Conservation (phyloP, 1,140 invertebrate species). For the Diorhabda carinulata region DNA sequence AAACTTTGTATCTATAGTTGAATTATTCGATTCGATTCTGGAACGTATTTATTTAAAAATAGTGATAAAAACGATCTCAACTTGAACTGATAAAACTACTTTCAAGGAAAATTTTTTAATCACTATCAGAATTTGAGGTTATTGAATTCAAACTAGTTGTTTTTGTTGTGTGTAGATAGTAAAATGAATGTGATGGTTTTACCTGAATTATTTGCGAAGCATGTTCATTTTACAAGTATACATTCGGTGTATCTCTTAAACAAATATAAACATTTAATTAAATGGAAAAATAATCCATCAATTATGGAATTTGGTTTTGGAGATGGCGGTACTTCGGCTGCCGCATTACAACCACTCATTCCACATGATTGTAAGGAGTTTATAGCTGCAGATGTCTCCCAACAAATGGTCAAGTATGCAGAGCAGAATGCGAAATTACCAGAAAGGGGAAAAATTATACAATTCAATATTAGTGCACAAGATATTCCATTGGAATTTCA, state of each 20-base stretch:
- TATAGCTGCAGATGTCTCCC: constrained; percentile 8
- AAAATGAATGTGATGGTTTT: background rate
- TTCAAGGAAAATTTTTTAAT: too few relatives aligned
- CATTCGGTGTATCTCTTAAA: constrained; percentile 5
- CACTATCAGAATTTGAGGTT: too few relatives aligned
- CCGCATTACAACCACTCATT: constrained; percentile 6
- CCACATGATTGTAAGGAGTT: constrained; percentile 7
- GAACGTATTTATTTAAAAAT: too few relatives aligned
- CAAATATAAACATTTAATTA: constrained; percentile 5
- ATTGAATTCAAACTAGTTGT: too few relatives aligned
- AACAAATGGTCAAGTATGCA: constrained; percentile 17
- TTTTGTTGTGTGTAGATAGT: too few relatives aligned
- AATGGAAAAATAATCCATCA: constrained; percentile 4
- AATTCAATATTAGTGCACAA: constrained; percentile 7
- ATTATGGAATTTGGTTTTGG: constrained; percentile 18
- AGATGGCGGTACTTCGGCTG: constrained; percentile 8
- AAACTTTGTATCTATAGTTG: too few relatives aligned
- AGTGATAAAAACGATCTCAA: too few relatives aligned
- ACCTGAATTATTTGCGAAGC: background rate
- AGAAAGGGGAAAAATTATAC: background rate
- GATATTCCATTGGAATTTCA: background rate
- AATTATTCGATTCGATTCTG: too few relatives aligned
- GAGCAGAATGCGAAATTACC: background rate
- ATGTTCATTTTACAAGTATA: background rate
- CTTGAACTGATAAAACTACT: too few relatives aligned